Base-by-base conservation (phyloP, 2,888 invertebrate genomes). In the Caenorhabditis virilis region DNA sequence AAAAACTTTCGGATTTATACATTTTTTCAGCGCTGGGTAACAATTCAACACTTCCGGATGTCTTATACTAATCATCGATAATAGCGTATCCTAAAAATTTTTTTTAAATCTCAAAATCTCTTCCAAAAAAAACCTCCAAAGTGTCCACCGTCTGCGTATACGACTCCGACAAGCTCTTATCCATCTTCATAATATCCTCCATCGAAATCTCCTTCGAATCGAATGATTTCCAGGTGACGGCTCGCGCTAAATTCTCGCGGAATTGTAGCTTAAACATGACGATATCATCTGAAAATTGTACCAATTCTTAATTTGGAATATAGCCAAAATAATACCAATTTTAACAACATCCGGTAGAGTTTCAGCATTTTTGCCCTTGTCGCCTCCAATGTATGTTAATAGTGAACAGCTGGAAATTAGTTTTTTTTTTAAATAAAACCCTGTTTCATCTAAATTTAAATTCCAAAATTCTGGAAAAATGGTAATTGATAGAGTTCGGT, bases 331-430 rank as follows among this genome's bases (percentile, higher is more conserved):
- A n/a, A 23, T 22, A 47, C 51, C 51, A 2, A 25, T 15, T 15
- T 26, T 20, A 2, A 59, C 27, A 20, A 64, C 6, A 18, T 64
- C 58, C 2, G 6, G 6, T 0, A 64, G 54, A 6, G 15, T 33
- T 16, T 22, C 9, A 0, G 51, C 59, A 4, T 20, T 45, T 3
- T 15, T 22, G 0, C 39, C 52, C 15, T 35, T 27, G 13, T 25
- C 27, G 15, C 64, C 65, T 1, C 65, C 65, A 15, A 42, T 52
- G 43, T 56, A 65, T 2, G 56, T 48, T 0, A 65, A 35, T 13
- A 50, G 16, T 13, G 48, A 30, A 22, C 59, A 55, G 15, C 60
- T 65, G 55, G 13, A 54, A 47, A 18, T 13, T 22, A 20, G 22
- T 33, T 16, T 18, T 49, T 41, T 39, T n/a, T n/a, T 11, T n/a